Evolutionary conservation across 2,113 vertebrate species (phyloP), one percentile per base, ranked within the genome.

Genomic region (Paramormyrops kingsleyae): DNA sequence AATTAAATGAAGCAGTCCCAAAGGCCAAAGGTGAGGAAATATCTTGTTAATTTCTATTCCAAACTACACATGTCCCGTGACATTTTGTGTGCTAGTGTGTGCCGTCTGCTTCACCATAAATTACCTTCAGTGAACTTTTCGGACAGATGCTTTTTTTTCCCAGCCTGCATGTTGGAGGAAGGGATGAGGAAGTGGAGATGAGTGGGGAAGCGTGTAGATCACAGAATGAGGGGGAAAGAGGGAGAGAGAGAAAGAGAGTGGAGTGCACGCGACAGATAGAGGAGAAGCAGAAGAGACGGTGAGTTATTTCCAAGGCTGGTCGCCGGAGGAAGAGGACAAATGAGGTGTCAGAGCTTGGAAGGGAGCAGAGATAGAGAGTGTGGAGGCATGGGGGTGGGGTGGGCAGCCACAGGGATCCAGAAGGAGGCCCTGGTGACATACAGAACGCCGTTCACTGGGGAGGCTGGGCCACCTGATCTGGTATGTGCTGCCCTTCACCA

Each of bases 321-420:
- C 46, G 52, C 42, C 17, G 44, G 44, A 59, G 80, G 89, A 89
- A 86, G n/a, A 70, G 83, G 80, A 89, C 56, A 89, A 87, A 89
- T 89, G 89, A 89, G 83, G 66, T 89, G 89, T 89, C 89, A 89
- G 31, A 42, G 42, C 77, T 84, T 85, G 70, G 89, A 56, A 84
- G 52, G 80, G 42, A 83, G 88, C 19, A 83, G 74, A 83, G 88
- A 39, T 49, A 83, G 46, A 83, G 44, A 66, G 59, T 80, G 88
- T 12, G 31, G 42, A 9, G 24, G 12, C n/a, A 12, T 52, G 47
- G 47, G 88, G 46, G n/a, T 2, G 74, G 50, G 39, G 27, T 35
- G 74, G 74, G 35, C 35, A 80, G 74, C 5, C 5, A 3, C 19
- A 44, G 53, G 31, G 31, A 39, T 46, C 12, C 31, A 66, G 56